Base-by-base conservation (phyloP, 2,113 vertebrate species). In the Gallinago paraguaiae region DNA sequence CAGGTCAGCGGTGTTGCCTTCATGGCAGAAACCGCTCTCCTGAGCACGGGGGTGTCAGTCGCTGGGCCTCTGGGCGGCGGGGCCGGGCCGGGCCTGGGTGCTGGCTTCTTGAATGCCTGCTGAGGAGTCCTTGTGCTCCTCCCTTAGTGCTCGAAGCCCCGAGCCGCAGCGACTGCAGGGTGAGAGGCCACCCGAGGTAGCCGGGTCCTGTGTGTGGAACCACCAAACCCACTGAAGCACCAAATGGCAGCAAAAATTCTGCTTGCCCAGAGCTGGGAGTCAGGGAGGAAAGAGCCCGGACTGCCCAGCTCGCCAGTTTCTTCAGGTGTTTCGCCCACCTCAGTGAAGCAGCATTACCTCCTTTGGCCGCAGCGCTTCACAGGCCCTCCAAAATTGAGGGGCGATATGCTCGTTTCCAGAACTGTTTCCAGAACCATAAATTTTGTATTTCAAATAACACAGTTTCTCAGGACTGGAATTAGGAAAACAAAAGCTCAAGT, bases 251-350 rank as follows among this genome's bases (percentile, higher is more conserved):
- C 86, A 53, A 60, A 50, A 16, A 9, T 30, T 25, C 35, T 13
- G 1, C 41, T 19, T 1, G 3, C 4, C 30, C 25, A 1, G 41
- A 45, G 27, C 27, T 14, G 41, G 25, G 25, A 7, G 41, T 24
- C 0, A 3, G 11, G 9, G 9, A 11, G 46, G 4, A 10, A 54
- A 48, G 18, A 17, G 0, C 6, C 4, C 35, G 4, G 18, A 5
- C 9, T 50, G 31, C 31, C 27, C 2, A 2, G 10, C 7, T 64
- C 0, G 0, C 4, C 7, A 1, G 1, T 56, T 59, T 17, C 5
- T 4, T 35, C 11, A 2, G 4, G 25, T 28, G 24, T 39, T 45
- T 10, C 19, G 4, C 22, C 33, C 11, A 1, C 15, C 8, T 53
- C 10, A 1, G 10, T 8, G 80, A n/a, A 35, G 72, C 53, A 35